Base-by-base conservation (phyloP, 2,797 vertebrate genomes). In the Hirundo rustica region DNA sequence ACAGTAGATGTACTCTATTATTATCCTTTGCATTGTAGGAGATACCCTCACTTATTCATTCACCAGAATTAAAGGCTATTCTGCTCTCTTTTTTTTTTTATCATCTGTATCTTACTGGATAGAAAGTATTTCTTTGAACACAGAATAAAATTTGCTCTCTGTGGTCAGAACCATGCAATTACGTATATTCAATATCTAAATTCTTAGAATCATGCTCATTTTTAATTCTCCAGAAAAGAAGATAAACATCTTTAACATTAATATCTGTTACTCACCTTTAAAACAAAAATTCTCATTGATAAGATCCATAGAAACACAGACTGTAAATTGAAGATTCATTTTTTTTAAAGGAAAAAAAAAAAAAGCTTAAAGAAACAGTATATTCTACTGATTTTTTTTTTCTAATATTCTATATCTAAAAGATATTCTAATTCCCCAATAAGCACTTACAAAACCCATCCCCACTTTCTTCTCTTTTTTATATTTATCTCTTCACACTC, bases 301-400 rank as follows among this genome's bases (percentile, higher is more conserved):
- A 48, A 40, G 7, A 2, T 38, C 14, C 11, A 34, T 36, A 88
- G 23, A 85, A 77, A 18, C 12, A 80, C 18, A 54, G 50, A 27
- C 5, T 6, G 2, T 4, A 50, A 75, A 68, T 9, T 76, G 16
- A 42, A 82, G 12, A 3, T 61, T 54, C 27, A 47, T 20, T 66
- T 2, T 16, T n/a, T n/a, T n/a, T n/a, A n/a, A n/a, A n/a, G n/a
- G n/a, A 57, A 45, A 13, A 23, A 7, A 2, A 0, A 34, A 30
- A 48, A 20, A 29, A 0, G 1, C 60, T 78, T 70, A 42, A 76
- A 91, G 17, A 79, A 66, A 36, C 2, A 16, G 1, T 30, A 26
- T 54, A 85, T 92, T 83, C 34, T 77, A 21, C 12, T 68, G 18
- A 10, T 10, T n/a, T 48, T 11, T 48, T 11, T 57, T 77, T 77